Base-by-base conservation (phyloP, 1,140 invertebrate species). In the Cydia fagiglandana region DNA sequence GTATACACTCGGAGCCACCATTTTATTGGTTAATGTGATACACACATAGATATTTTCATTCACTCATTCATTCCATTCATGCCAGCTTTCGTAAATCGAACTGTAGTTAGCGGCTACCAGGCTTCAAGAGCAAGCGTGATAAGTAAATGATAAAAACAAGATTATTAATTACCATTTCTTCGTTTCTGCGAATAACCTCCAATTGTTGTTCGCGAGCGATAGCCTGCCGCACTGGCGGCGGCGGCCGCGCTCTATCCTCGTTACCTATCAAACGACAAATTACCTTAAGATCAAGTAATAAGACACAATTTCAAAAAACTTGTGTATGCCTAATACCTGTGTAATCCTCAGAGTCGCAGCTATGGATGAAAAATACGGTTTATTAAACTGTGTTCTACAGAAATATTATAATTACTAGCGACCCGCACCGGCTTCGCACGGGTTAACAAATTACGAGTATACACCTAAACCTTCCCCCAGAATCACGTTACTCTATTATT, bases 201-300 rank as follows among this genome's bases (percentile, higher is more conserved):
- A 88, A 70, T 68, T 89, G 87, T 68, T 90, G 88, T 81, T 88
- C 88, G 2, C 86, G 75, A 0, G 88, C 85, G 53, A 91, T 86
- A 2, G 87, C 84, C 74, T 88, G 88, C 12, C 86, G 80, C 4
- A 91, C 75, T 0, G 88, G 78, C 1, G 90, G 89, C 12, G 86
- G 79, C 0, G 88, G 84, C 15, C 84, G 81, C 0, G 81, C 50
- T 12, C 82, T 70, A 4, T 90, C 87, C 73, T 87, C 85, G 4
- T 81, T 85, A 41, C 87, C 89, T 91, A 68, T 10, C 30, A 61
- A 73, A 74, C 9, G 53, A 64, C 1, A 38, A 15, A 7, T 4
- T 1, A 17, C 24, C 13, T 53, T 17, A 53, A 50, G 34, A 7
- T 1, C 12, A 17, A 17, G n/a, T 6, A 7, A 56, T 56, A 17